Conservation (phyloP, 2,888 invertebrate species). For the Nineta flava region DNA sequence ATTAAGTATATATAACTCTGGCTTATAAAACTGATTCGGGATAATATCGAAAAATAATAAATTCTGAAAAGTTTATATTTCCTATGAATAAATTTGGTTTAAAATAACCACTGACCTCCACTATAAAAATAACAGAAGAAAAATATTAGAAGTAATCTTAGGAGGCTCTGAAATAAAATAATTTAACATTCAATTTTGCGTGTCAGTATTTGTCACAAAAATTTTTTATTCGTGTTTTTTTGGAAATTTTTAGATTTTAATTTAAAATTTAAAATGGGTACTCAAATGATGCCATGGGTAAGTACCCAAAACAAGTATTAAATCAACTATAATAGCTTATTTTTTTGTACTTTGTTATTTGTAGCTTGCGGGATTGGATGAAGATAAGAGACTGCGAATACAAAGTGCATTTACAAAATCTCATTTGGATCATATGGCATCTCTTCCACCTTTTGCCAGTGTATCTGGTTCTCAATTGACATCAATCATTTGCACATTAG, state of each 20-base stretch:
- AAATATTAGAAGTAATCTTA: no score
- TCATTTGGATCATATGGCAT: conserved; percentile 32
- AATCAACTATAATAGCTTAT: background rate
- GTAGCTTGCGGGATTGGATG: background rate
- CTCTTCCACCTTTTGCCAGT: conserved; percentile 18
- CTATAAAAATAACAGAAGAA: no score
- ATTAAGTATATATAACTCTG: no score
- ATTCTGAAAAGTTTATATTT: no score
- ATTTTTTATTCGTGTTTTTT: background rate
- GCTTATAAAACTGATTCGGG: no score
- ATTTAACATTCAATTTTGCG: no score
- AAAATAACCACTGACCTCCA: no score
- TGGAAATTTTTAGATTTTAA: background rate
- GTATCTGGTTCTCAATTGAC: conserved; percentile 32
- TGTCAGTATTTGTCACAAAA: background rate
- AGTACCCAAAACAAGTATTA: background rate
- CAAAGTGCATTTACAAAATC: conserved; percentile 31
- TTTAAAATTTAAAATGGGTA: background rate
- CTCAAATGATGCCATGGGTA: background rate
- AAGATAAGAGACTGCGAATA: conserved; percentile 28
- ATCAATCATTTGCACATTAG: conserved; percentile 37
- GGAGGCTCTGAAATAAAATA: no score
- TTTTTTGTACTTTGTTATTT: background rate
- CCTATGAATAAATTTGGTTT: no score
- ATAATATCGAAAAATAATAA: no score